A percentile compares a stretch with the other conserved stretches of the same genome.
phyloP scores from a whole-genome alignment of 2,113 vertebrate species.

The Nibea albiflora region DNA sequence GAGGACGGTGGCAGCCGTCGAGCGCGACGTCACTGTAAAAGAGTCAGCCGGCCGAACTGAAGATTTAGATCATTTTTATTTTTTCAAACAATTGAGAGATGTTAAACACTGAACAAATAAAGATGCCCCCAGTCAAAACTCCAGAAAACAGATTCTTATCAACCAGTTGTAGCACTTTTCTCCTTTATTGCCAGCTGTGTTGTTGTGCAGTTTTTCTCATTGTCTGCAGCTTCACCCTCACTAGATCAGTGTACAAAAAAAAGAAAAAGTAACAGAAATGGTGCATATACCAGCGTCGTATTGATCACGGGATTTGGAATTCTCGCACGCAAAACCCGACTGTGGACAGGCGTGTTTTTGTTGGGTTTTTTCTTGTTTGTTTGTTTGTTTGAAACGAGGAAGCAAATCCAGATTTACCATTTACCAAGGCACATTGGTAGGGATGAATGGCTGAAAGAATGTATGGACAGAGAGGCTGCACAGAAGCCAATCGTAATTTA shows the following conservation, averaged over 20 bases:
- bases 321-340: constrained; percentile 48
- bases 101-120: constrained; percentile 85
- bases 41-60: constrained; percentile 54
- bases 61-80: constrained; percentile 84
- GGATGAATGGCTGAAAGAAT: constrained; percentile 64
- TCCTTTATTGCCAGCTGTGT: constrained; percentile 84
- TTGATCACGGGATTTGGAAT: constrained; percentile 63
- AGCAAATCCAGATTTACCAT: constrained; percentile 79
- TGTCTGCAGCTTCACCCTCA: constrained; percentile 64
- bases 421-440: constrained; percentile 87
- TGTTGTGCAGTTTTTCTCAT: constrained; percentile 76
- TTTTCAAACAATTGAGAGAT: constrained; percentile 85
- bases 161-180: constrained; percentile 77
- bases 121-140: constrained; percentile 77
- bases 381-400: constrained; percentile 34
- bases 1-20: not conserved
- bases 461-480: constrained; percentile 56
- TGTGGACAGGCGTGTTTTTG: constrained; percentile 52
- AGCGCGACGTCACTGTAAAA: not conserved
- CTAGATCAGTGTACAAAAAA: constrained; percentile 46
- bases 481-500: constrained; percentile 68
- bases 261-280: constrained; percentile 65
- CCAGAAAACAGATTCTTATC: constrained; percentile 75
- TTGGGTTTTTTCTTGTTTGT: no score
- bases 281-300: constrained; percentile 77